Evolutionary conservation across 2,113 vertebrate genomes (phyloP).

Genomic region (Larimichthys polyactis): DNA sequence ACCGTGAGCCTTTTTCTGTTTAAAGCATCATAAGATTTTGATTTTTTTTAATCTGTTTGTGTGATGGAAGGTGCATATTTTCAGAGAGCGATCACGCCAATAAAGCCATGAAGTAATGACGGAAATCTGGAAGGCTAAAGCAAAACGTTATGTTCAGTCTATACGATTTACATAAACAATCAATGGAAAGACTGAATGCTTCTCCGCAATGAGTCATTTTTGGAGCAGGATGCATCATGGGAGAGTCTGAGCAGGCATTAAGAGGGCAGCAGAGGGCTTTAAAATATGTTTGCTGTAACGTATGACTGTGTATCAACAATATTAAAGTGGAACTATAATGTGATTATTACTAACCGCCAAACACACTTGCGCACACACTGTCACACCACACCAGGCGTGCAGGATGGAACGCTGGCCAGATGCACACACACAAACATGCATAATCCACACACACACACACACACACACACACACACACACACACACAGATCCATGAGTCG

Average conservation of each 20-base stretch:
- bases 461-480: conserved; percentile 35
- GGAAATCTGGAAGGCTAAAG: conserved; percentile 70
- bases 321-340: conserved; percentile 60
- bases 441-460: conserved; percentile 28
- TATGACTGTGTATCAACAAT: conserved; percentile 42
- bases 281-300: conserved; percentile 37
- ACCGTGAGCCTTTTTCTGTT: conserved; percentile 53
- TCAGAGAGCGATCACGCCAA: conserved; percentile 59
- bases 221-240: conserved; percentile 64
- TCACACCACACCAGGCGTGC: conserved; percentile 40
- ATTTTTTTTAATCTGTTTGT: conserved; percentile 65
- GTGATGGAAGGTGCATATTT: conserved; percentile 74
- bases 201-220: conserved; percentile 72
- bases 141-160: conserved; percentile 55
- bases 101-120: conserved; percentile 73
- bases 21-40: conserved; percentile 63
- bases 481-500: conserved; percentile 29
- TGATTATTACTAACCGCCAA: conserved; percentile 59
- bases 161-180: conserved; percentile 81
- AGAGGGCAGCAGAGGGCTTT: conserved; percentile 38
- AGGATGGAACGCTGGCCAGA: conserved; percentile 40
- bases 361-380: conserved; percentile 21
- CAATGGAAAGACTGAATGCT: conserved; percentile 74
- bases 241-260: conserved; percentile 37
- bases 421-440: conserved; percentile 30